These are phyloP conservation scores for Drosophila kuntzei DNA, from an alignment of 2,888 invertebrate species.

Conservation along the genomic window DNA sequence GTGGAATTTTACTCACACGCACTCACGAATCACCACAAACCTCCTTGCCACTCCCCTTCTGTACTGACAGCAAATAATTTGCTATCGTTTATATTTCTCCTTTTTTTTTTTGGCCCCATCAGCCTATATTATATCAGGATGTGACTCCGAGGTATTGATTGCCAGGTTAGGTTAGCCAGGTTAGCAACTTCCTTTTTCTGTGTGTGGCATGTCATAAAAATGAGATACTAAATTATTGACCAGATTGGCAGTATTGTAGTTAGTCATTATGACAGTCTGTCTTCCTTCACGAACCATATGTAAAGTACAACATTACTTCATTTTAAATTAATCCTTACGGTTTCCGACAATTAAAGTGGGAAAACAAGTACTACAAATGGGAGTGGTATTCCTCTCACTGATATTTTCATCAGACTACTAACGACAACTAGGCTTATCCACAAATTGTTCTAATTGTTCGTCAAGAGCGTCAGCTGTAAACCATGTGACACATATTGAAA, in stretches of 20 bases:
- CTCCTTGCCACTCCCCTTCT: conserved; percentile 28
- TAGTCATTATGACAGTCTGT: background rate
- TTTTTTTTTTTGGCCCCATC: conserved; percentile 24
- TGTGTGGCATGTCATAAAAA: conserved; percentile 38
- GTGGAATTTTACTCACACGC: conserved; percentile 52
- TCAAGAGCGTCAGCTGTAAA: conserved; percentile 40
- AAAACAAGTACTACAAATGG: background rate
- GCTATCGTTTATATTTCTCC: conserved; percentile 58
- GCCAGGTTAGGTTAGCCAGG: conserved; percentile 22
- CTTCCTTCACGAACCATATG: background rate
- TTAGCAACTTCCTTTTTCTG: conserved; percentile 33
- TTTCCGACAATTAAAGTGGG: background rate
- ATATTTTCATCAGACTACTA: too few relatives aligned
- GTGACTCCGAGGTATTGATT: conserved; percentile 42
- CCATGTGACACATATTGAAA: conserved; percentile 53
- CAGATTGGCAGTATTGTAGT: background rate
- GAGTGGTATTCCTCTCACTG: too few relatives aligned
- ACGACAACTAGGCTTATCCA: too few relatives aligned
- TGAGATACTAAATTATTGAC: conserved; percentile 48
- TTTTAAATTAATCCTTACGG: background rate
- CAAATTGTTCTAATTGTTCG: too few relatives aligned
- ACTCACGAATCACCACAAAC: conserved; percentile 19
- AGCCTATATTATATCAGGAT: conserved; percentile 41
- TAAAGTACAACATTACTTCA: background rate
- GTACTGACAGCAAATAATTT: conserved; percentile 68